Evolutionary conservation across 2,888 invertebrate genomes (phyloP), one percentile per base, ranked within the genome.

Genomic region (Trachelus troglodyta): DNA sequence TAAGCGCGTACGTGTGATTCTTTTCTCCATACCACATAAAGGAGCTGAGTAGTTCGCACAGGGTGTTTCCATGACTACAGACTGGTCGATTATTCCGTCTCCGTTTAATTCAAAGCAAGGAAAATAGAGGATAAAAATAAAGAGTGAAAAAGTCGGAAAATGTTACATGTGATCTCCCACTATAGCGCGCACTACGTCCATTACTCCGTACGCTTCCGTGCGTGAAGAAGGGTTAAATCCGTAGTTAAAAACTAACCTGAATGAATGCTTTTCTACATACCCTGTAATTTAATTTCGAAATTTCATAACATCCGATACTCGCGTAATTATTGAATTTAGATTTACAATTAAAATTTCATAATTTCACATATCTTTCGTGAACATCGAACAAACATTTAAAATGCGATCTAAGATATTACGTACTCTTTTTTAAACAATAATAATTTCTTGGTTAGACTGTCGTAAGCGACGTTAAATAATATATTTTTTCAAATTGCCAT

Each of bases 41-140:
- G 12, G 12, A 31, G 71, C 31, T 12, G 71, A 34, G 4, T 71
- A 71, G 23, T 56, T 56, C 56, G 56, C 78, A 80, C 79, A 80
- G 82, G 77, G 84, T 31, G 85, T 89, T 83, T 80, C 83, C 85
- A 89, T 89, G 87, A 83, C 85, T 82, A 89, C 89, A 85, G 87
- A 85, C 89, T 81, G 88, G 86, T 89, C 89, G 89, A 89, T 89
- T 88, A 83, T 82, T 81, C 79, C 81, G 81, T 81, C 83, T 81
- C 81, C 80, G 77, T 75, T 75, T 77, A 75, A 75, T 79, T 80
- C 76, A 75, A 75, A 76, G 71, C 77, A 80, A 80, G 77, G 81
- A 81, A 69, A 79, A 81, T 35, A 76, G 83, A 81, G 77, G 80
- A 79, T 69, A 79, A 74, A 74, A 40, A 73, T 40, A 73, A 71